Percentiles rank a stretch among this genome's conserved stretches.
Conservation (phyloP, 2,888 invertebrate species). For the Hermaeophaga mercurialis region DNA sequence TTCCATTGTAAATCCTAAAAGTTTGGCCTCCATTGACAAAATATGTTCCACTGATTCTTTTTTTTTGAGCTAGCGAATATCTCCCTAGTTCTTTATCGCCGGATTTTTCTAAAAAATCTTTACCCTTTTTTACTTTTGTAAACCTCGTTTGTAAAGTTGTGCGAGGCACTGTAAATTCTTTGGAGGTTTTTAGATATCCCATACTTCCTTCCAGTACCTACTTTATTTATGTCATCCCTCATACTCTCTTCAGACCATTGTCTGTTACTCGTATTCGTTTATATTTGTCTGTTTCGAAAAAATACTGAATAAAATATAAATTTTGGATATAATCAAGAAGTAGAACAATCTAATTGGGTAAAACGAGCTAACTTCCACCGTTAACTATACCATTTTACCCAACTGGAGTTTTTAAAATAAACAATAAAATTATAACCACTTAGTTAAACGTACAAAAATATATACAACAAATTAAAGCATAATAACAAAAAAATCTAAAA, state of each 20-base stretch:
- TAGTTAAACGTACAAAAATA: background rate
- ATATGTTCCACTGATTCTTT: slow-evolving; percentile 17
- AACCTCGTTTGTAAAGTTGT: slow-evolving; percentile 19
- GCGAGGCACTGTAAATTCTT: slow-evolving; percentile 20
- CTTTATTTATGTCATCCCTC: background rate
- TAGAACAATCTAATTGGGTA: background rate
- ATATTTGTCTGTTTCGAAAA: background rate
- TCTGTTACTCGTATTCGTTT: background rate
- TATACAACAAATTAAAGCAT: background rate
- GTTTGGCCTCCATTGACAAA: slow-evolving; percentile 14
- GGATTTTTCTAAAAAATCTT: slow-evolving; percentile 5
- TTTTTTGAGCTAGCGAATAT: no score
- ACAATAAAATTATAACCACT: background rate
- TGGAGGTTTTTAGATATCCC: slow-evolving; percentile 17
- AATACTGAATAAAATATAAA: background rate
- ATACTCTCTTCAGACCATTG: background rate
- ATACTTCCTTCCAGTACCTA: background rate
- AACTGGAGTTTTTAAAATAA: background rate
- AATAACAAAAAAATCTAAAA: no score
- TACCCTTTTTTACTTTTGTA: slow-evolving; percentile 2
- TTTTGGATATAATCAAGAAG: background rate
- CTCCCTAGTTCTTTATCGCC: background rate
- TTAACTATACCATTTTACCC: background rate
- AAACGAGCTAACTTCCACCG: background rate
- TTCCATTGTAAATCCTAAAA: slow-evolving; percentile 22